Evolutionary conservation across 2,113 vertebrate species (phyloP).

Genomic region (Rhinolophus ferrumequinum): DNA sequence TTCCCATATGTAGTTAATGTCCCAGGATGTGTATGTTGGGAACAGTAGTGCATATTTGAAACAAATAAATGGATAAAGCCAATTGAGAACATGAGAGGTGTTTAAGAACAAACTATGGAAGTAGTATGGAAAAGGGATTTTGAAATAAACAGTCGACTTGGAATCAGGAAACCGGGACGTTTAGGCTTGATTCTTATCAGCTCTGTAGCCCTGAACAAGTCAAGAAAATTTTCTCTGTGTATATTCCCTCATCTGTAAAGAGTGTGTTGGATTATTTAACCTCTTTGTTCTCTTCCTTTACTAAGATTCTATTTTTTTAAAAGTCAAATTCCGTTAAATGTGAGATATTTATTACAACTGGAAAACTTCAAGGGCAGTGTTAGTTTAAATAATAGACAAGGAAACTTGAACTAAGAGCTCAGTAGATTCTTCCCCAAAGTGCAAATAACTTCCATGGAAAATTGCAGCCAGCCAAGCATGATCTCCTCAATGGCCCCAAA

Average conservation of each 20-base stretch:
- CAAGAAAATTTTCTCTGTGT: not conserved
- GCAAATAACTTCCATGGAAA: not conserved
- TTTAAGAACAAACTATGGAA: not conserved
- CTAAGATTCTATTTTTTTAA: constrained; percentile 5
- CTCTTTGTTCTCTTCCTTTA: not conserved
- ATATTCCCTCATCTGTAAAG: not conserved
- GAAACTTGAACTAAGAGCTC: not conserved
- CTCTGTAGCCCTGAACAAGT: not conserved
- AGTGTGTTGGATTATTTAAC: not conserved
- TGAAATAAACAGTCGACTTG: not conserved
- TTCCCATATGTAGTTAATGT: not conserved
- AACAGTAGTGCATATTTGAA: not conserved
- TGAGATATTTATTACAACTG: not conserved
- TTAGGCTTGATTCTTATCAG: not conserved
- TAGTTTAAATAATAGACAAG: constrained; percentile 9
- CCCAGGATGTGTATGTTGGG: not conserved
- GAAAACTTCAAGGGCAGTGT: not conserved
- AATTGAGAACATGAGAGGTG: not conserved
- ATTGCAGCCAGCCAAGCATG: not conserved
- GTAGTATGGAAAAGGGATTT: not conserved
- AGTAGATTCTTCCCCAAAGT: not conserved
- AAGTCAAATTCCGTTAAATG: constrained; percentile 38
- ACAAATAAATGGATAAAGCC: not conserved
- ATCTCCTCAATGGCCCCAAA: constrained; percentile 13
- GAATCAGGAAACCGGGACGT: not conserved